Evolutionary conservation across 2,113 vertebrate genomes (phyloP).

Genomic region (Apus apus): DNA sequence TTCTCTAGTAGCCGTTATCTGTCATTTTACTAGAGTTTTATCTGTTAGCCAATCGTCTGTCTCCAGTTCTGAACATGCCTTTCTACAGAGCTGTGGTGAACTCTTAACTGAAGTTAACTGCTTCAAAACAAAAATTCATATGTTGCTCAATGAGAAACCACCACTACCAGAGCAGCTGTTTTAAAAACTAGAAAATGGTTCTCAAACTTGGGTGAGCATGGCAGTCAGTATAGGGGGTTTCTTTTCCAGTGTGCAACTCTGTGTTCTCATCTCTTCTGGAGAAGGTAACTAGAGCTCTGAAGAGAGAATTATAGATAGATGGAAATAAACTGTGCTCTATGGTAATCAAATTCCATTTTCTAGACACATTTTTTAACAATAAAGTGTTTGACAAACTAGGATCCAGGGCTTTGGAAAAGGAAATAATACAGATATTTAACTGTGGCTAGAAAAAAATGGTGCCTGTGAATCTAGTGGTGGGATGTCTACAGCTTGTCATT

Average conservation of each 20-base stretch:
- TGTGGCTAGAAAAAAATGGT: background rate
- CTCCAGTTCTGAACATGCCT: background rate
- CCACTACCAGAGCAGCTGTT: background rate
- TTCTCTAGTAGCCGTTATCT: background rate
- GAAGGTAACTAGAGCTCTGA: background rate
- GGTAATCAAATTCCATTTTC: constrained; percentile 22
- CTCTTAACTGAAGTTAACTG: background rate
- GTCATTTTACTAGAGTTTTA: background rate
- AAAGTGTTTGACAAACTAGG: background rate
- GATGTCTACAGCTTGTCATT: background rate
- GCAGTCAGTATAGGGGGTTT: background rate
- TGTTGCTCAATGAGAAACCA: background rate
- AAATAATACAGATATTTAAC: background rate
- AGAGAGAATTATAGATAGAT: background rate
- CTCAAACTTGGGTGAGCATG: background rate
- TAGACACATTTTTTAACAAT: constrained; percentile 7
- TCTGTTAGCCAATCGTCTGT: background rate
- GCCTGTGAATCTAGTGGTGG: background rate
- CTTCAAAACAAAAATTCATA: background rate
- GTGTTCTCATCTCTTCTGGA: background rate
- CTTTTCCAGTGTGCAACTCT: background rate
- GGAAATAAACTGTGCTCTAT: constrained; percentile 29
- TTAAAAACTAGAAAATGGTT: background rate
- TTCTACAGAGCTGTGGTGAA: background rate
- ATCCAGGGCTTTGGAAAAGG: constrained; percentile 22